A percentile compares a stretch with the other conserved stretches of the same genome.
Evolutionary conservation across 2,888 invertebrate genomes (phyloP).

Genomic region (Luperina testacea): DNA sequence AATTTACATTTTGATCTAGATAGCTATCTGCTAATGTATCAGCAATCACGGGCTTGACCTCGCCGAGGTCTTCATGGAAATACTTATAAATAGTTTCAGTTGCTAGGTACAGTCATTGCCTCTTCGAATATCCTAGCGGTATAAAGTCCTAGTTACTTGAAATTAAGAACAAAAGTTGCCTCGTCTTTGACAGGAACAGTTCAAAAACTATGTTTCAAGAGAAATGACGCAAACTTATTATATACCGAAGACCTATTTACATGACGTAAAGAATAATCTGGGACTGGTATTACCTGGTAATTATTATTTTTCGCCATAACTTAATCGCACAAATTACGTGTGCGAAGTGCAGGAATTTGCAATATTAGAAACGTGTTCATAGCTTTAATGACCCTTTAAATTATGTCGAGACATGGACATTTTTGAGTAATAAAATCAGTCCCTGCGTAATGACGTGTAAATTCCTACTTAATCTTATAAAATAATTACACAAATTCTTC

Average conservation of each 20-base stretch:
- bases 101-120: background rate
- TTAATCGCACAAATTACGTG: constrained; percentile 7
- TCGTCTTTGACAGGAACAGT: background rate
- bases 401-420: constrained; percentile 27
- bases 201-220: constrained; percentile 4
- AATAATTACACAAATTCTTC: background rate
- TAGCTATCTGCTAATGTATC: background rate
- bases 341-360: constrained; percentile 2
- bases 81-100: background rate
- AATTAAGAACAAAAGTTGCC: background rate
- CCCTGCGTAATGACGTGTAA: constrained; percentile 31
- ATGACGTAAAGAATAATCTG: background rate
- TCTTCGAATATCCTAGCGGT: background rate
- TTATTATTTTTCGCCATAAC: background rate
- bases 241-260: background rate
- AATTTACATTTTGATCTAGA: background rate
- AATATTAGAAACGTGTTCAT: constrained; percentile 20
- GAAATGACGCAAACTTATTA: background rate
- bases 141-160: background rate
- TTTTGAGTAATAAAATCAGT: constrained; percentile 25
- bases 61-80: background rate
- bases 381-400: constrained; percentile 1
- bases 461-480: background rate
- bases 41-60: background rate
- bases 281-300: background rate